Base-by-base conservation (phyloP, 2,797 vertebrate species). In the Syngnathus rostellatus region DNA sequence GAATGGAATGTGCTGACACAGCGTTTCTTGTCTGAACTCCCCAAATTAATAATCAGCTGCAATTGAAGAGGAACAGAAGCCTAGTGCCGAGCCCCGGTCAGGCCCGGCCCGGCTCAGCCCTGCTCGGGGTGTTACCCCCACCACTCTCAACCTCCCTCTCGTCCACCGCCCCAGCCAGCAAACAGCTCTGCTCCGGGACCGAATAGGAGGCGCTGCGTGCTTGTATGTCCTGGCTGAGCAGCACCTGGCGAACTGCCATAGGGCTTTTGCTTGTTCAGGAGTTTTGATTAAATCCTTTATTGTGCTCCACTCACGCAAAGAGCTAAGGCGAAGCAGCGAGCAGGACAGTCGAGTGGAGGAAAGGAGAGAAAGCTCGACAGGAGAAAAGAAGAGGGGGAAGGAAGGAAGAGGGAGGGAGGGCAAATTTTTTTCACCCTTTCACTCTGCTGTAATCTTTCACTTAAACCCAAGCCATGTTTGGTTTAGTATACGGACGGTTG, bases 261-360 rank as follows among this genome's bases (percentile, higher is more conserved):
- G 77, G 80, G 82, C 82, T 89, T 90, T 87, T 89, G 88, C 89
- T 90, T 90, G 89, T 90, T 90, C 89, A 90, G 89, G 87, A 87
- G 85, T 89, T 90, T 88, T 90, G 84, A 87, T 90, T 89, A 88
- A 89, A 89, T 86, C 88, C 85, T 89, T 89, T 90, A 89, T 90
- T 89, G 88, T 89, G 84, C 83, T 90, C 79, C 79, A 86, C 88
- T 91, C 89, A 90, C 84, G 88, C 88, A 87, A 89, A 87, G 86
- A 85, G 83, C 86, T 78, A 80, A 87, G 85, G 88, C 78, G 78
- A 87, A 80, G 77, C 82, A 75, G 78, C 60, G 77, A 87, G 79
- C 80, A 72, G 77, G 73, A 80, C 59, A 50, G 67, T 31, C 62
- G 70, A 82, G 68, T 31, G 62, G 66, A 78, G 78, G 72, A 77